Percentiles rank a stretch among this genome's conserved stretches.
Evolutionary conservation across 2,888 invertebrate species (phyloP).

Genomic region (Eilema depressum): DNA sequence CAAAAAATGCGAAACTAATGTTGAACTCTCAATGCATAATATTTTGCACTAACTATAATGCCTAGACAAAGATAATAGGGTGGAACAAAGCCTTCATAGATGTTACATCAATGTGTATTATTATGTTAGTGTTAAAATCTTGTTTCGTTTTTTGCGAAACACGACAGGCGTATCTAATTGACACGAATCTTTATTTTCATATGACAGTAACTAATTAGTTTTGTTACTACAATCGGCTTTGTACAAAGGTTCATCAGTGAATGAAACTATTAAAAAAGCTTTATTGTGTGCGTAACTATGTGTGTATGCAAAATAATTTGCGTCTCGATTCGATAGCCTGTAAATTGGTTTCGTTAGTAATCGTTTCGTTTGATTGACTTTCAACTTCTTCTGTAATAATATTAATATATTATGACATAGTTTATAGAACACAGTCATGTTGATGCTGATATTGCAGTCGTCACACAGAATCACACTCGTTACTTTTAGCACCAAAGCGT

Average conservation of each 20-base stretch:
- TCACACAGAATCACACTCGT: too few species aligned
- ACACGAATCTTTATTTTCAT: slow-evolving; percentile 37
- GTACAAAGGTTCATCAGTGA: slow-evolving; percentile 20
- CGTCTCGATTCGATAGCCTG: not conserved
- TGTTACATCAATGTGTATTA: slow-evolving; percentile 39
- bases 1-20: slow-evolving; percentile 12
- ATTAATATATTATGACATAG: not conserved
- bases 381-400: not conserved
- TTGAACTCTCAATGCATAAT: slow-evolving; percentile 9
- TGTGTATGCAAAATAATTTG: slow-evolving; percentile 13
- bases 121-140: slow-evolving; percentile 32
- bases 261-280: slow-evolving; percentile 15
- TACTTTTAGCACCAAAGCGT: too few species aligned
- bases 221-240: slow-evolving; percentile 24
- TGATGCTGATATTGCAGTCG: not conserved
- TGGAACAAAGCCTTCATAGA: slow-evolving; percentile 35
- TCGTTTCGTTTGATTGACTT: not conserved
- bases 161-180: slow-evolving; percentile 36
- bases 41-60: slow-evolving; percentile 22
- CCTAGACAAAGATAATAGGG: slow-evolving; percentile 38
- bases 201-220: slow-evolving; percentile 42
- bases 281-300: slow-evolving; percentile 11
- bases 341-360: not conserved
- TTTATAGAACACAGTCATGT: not conserved
- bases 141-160: slow-evolving; percentile 37